A percentile compares a stretch with the other conserved stretches of the same genome.
These are phyloP conservation scores for Buathra laborator DNA, from an alignment of 2,888 invertebrate genomes.

Conservation along the genomic window DNA sequence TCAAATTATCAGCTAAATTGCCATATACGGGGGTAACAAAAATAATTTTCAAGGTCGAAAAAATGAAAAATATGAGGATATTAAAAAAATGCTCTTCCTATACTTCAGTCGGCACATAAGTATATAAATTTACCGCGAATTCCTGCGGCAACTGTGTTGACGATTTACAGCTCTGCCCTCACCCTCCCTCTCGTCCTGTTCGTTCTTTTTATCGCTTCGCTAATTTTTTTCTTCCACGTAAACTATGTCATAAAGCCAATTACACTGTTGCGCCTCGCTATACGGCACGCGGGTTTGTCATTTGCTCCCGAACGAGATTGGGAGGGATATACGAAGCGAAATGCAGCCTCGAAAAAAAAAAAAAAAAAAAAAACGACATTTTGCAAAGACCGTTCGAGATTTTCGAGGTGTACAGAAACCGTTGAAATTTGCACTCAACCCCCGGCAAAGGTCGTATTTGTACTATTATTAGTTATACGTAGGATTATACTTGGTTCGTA, in stretches of 20 bases:
- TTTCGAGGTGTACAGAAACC: slow-evolving; percentile 53
- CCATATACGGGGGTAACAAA: not conserved
- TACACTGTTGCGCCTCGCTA: slow-evolving; percentile 72
- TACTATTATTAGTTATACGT: slow-evolving; percentile 45
- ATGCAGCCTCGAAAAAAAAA: not conserved
- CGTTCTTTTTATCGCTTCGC: slow-evolving; percentile 68
- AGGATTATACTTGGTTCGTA: slow-evolving; percentile 47
- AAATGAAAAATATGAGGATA: slow-evolving; percentile 20
- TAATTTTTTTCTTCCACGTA: slow-evolving; percentile 81
- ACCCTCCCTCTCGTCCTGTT: not conserved
- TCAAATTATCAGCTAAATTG: not conserved
- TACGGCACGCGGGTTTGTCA: slow-evolving; percentile 79
- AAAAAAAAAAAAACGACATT: slow-evolving; percentile 16
- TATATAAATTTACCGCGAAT: slow-evolving; percentile 55
- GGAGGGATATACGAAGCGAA: not conserved
- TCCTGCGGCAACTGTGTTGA: slow-evolving; percentile 16
- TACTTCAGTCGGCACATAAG: slow-evolving; percentile 34
- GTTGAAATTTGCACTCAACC: slow-evolving; percentile 68
- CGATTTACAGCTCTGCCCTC: slow-evolving; percentile 25
- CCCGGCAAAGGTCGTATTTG: slow-evolving; percentile 51
- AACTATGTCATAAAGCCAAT: slow-evolving; percentile 82
- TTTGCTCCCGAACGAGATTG: slow-evolving; percentile 73
- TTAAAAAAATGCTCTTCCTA: slow-evolving; percentile 40
- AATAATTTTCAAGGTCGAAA: not conserved
- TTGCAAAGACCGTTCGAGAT: not conserved